A percentile compares a stretch with the other conserved stretches of the same genome.
phyloP scores from a whole-genome alignment of 2,888 invertebrate genomes.

The Campopleginae sp. region DNA sequence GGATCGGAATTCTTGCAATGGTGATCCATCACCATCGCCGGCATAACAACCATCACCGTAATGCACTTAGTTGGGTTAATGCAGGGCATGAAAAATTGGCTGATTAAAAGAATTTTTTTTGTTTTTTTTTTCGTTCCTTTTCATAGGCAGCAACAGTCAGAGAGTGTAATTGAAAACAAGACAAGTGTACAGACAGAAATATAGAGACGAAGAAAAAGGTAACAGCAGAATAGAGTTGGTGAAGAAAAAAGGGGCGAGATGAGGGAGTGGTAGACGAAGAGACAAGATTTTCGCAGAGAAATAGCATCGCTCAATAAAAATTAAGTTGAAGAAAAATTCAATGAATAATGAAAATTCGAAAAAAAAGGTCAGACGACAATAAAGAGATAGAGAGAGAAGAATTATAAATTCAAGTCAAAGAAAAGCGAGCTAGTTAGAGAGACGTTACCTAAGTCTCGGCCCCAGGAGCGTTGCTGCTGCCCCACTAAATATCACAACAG shows the following conservation, averaged over 20 bases:
- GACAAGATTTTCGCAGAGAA: constrained; percentile 55
- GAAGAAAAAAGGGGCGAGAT: constrained; percentile 70
- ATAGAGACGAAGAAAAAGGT: constrained; percentile 47
- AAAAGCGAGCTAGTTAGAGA: constrained; percentile 82
- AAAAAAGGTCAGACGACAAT: constrained; percentile 75
- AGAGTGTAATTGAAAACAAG: constrained; percentile 73
- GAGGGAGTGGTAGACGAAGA: constrained; percentile 69
- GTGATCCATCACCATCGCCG: constrained; percentile 65
- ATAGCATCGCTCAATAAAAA: constrained; percentile 18
- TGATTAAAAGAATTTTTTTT: constrained; percentile 47
- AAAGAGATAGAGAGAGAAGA: constrained; percentile 35
- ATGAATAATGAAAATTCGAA: constrained; percentile 18
- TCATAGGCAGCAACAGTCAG: constrained; percentile 65
- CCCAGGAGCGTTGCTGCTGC: constrained; percentile 87
- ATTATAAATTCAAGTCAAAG: constrained; percentile 60
- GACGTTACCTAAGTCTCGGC: constrained; percentile 87
- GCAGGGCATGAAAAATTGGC: constrained; percentile 71
- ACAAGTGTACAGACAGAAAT: constrained; percentile 71
- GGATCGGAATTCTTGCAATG: constrained; percentile 70
- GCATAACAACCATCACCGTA: constrained; percentile 65
- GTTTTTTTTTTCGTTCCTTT: constrained; percentile 42
- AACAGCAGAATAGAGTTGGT: constrained; percentile 65
- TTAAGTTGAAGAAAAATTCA: constrained; percentile 18
- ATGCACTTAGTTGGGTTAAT: constrained; percentile 72
- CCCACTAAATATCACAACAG: constrained; percentile 86